phyloP scores from a whole-genome alignment of 2,888 invertebrate genomes.

The Lypha dubia region DNA sequence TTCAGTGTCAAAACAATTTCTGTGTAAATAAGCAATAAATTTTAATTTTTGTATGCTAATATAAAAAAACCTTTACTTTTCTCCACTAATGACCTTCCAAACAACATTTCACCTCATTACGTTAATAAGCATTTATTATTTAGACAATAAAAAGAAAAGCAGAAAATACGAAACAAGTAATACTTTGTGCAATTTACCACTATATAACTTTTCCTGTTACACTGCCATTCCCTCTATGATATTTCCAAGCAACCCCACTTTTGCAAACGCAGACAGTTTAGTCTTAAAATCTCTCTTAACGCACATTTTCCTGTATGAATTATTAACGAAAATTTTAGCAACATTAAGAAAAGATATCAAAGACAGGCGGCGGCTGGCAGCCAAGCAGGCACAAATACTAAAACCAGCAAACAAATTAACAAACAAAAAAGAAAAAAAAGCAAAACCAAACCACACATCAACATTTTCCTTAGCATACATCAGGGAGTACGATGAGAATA shows the following conservation, averaged over 20 bases:
- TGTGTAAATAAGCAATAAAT: conserved; percentile 3
- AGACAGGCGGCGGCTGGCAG: background rate
- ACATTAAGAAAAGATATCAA: conserved; percentile 41
- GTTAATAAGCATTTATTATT: conserved; percentile 51
- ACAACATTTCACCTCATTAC: conserved; percentile 67
- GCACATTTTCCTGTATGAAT: conserved; percentile 82
- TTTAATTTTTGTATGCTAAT: background rate
- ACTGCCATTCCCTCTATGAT: background rate
- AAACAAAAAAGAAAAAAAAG: no score
- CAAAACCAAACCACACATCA: conserved; percentile 73
- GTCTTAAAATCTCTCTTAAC: conserved; percentile 77
- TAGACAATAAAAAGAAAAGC: conserved; percentile 16
- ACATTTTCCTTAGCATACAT: conserved; percentile 72
- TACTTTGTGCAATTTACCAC: conserved; percentile 57
- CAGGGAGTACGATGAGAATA: conserved; percentile 54
- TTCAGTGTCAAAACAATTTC: background rate
- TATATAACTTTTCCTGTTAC: background rate
- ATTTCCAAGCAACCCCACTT: background rate
- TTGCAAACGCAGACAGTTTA: conserved; percentile 23
- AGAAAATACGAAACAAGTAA: conserved; percentile 36
- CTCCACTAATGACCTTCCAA: conserved; percentile 66
- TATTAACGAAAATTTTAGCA: conserved; percentile 76
- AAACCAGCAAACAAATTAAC: background rate
- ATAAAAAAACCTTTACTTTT: background rate
- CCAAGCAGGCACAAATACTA: background rate